These are phyloP conservation scores for Lepus europaeus DNA, from an alignment of 2,113 vertebrate genomes.

Conservation along the genomic window DNA sequence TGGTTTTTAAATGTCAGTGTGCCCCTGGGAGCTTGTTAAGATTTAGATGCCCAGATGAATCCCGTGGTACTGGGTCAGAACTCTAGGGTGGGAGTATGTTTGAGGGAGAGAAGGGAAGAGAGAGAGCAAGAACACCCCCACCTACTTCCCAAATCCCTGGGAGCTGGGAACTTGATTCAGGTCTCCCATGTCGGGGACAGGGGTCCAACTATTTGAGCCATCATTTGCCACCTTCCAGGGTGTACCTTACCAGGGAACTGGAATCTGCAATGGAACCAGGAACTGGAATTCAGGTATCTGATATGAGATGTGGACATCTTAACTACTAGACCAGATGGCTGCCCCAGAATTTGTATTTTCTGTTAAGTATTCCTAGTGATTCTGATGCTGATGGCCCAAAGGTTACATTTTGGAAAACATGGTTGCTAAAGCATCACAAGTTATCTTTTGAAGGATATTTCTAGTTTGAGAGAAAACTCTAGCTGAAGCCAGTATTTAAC, in stretches of 20 bases:
- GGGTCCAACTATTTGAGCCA: too few relatives aligned
- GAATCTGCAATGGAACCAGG: too few relatives aligned
- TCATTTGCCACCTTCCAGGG: too few relatives aligned
- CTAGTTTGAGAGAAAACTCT: slow-evolving; percentile 50
- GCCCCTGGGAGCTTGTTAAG: slow-evolving; percentile 45
- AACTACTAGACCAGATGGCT: too few relatives aligned
- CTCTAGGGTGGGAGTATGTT: neutral
- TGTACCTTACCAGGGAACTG: too few relatives aligned
- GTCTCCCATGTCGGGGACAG: too few relatives aligned
- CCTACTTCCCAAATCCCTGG: too few relatives aligned
- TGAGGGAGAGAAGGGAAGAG: too few relatives aligned
- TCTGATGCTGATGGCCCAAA: slow-evolving; percentile 20
- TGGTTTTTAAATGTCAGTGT: slow-evolving; percentile 41
- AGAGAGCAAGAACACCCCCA: too few relatives aligned
- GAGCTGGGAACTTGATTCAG: too few relatives aligned
- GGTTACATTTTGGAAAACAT: slow-evolving; percentile 8
- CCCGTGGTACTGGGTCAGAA: slow-evolving; percentile 25
- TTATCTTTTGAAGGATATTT: slow-evolving; percentile 56
- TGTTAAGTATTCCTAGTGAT: neutral
- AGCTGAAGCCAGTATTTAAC: slow-evolving; percentile 1
- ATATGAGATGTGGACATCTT: too few relatives aligned
- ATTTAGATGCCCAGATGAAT: slow-evolving; percentile 31
- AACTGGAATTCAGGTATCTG: too few relatives aligned
- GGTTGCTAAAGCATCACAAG: neutral
- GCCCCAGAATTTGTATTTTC: slow-evolving; percentile 9